Conservation (phyloP, 2,888 invertebrate species). For the Xanthorhoe designata region DNA sequence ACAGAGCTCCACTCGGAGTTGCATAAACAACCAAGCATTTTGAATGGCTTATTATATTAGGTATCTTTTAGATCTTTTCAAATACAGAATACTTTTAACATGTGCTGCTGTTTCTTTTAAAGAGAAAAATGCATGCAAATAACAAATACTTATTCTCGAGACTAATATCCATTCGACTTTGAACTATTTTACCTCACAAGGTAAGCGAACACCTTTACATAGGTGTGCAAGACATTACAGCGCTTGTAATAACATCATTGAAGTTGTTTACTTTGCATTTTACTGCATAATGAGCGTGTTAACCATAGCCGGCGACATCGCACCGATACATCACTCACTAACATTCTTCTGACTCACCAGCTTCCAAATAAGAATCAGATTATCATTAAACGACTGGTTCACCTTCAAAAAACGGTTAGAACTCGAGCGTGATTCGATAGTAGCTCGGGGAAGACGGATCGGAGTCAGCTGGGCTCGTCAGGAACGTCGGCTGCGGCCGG, state of each 20-base stretch:
- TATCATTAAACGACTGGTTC: conserved; percentile 44
- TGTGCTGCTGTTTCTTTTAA: too few relatives aligned
- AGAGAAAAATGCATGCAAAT: neutral
- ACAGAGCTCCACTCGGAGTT: conserved; percentile 1
- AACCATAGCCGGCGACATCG: conserved; percentile 41
- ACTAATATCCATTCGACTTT: conserved; percentile 9
- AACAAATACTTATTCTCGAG: neutral
- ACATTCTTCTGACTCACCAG: conserved; percentile 48
- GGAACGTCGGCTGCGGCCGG: conserved; percentile 34
- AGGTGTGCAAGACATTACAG: conserved; percentile 15
- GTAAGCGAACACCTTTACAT: conserved; percentile 14
- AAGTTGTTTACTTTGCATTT: conserved; percentile 36
- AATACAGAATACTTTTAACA: neutral
- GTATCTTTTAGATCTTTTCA: neutral
- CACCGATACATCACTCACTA: conserved; percentile 41
- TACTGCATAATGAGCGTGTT: conserved; percentile 38
- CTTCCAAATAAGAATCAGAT: conserved; percentile 48
- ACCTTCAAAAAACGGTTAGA: conserved; percentile 46
- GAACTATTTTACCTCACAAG: conserved; percentile 17
- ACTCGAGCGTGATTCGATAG: conserved; percentile 37
- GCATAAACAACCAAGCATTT: neutral
- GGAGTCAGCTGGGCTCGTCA: conserved; percentile 49
- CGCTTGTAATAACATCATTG: conserved; percentile 37
- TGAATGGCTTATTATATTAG: neutral
- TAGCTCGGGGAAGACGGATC: conserved; percentile 43